Base-by-base conservation (phyloP, 2,888 invertebrate species). In the Ichneumoninae sp. region DNA sequence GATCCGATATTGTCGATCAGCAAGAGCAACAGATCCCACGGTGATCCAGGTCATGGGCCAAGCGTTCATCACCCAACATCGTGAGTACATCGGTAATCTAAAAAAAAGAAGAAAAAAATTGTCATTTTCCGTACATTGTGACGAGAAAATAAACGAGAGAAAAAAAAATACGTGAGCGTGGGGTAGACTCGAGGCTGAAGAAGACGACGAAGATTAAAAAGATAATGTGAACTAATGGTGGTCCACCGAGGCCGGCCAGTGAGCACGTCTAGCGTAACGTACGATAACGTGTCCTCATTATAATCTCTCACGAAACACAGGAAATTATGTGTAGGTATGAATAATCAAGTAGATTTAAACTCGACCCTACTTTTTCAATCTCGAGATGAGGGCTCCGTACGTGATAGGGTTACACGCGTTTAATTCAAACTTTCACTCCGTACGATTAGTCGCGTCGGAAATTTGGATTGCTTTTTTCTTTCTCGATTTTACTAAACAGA, bases 11-110 rank as follows among this genome's bases (percentile, higher is more conserved):
- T 95, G 89, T 50, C 94, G 90, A 82, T 95, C 92, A 74, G 93
- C 85, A 90, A 92, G 79, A 87, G 87, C 89, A 88, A 36, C 85
- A 94, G 90, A 89, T 85, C 89, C 47, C 92, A 92, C 63, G 91
- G 89, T 73, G 93, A 93, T 7, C 87, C 83, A 2, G 92, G 91
- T 22, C 94, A 94, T 79, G 95, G 94, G 30, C 92, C 94, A 73
- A 92, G 94, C 22, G 95, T 95, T 19, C 94, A 95, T 87, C 96
- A 96, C 91, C 96, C 96, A 0, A 96, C 96, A 16, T 95, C 96
- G 96, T 96, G 92, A 95, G 96, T 95, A 65, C 36, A 63, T 30
- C 30, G n/a, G 7, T 6, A 63, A 63, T n/a, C 13, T 30, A 2
- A 16, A 7, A 19, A 22, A 22, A 57, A 5, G 1, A 19, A 19